Evolutionary conservation across 1,140 invertebrate species (phyloP).

Genomic region (Carcinoscorpius rotundicauda): DNA sequence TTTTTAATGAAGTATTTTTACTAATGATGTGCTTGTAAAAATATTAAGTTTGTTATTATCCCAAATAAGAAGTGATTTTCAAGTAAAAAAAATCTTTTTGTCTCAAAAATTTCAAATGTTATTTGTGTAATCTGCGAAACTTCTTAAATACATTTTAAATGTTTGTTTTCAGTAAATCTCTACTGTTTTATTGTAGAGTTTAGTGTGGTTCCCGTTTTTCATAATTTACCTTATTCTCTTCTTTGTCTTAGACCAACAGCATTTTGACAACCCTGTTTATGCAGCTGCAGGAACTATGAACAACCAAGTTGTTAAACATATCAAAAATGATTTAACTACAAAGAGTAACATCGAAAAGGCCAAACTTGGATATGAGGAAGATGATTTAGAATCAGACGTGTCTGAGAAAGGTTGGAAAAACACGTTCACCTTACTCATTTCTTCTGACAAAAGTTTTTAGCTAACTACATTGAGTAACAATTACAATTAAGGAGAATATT

Average conservation of each 20-base stretch:
- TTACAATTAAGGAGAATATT: not conserved
- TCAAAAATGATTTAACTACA: constrained; percentile 19
- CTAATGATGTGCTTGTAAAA: too few relatives aligned
- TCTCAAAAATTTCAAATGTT: too few relatives aligned
- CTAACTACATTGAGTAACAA: not conserved
- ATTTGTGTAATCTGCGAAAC: too few relatives aligned
- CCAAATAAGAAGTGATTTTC: too few relatives aligned
- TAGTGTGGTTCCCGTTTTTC: not conserved
- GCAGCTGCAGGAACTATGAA: constrained; percentile 49
- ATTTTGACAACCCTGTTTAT: constrained; percentile 88
- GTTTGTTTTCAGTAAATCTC: not conserved
- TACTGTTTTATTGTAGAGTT: not conserved
- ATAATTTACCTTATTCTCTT: not conserved
- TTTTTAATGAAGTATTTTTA: too few relatives aligned
- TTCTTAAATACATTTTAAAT: not conserved
- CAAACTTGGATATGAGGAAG: constrained; percentile 18
- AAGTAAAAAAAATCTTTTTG: too few relatives aligned
- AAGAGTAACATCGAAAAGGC: constrained; percentile 20
- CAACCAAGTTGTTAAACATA: constrained; percentile 31
- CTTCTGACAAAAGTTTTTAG: not conserved
- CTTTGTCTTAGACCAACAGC: constrained; percentile 53
- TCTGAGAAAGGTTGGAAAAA: constrained; percentile 12
- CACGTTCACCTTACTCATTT: not conserved
- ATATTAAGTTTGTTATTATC: too few relatives aligned
- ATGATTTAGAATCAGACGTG: constrained; percentile 2